Evolutionary conservation across 2,888 invertebrate genomes (phyloP).

Genomic region (Heliconius aoede): DNA sequence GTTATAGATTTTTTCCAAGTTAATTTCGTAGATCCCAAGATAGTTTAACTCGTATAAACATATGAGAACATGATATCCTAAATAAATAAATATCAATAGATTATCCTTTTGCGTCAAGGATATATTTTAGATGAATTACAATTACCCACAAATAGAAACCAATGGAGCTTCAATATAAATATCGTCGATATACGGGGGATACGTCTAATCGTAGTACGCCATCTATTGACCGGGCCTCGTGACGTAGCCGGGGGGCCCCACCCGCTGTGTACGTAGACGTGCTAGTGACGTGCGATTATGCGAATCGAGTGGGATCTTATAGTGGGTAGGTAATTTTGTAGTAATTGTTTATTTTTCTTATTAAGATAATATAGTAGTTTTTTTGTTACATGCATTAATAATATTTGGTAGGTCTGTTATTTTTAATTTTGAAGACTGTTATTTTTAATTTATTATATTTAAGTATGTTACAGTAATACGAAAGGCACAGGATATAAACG

Average conservation of each 20-base stretch:
- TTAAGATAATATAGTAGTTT: background rate
- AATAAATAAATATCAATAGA: background rate
- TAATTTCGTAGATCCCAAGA: background rate
- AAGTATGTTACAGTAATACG: background rate
- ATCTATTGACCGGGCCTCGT: conserved; percentile 46
- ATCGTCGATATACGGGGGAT: conserved; percentile 64
- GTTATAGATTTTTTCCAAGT: background rate
- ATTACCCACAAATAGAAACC: conserved; percentile 56
- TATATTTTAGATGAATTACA: conserved; percentile 44
- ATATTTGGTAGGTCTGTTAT: background rate
- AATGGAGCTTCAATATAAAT: conserved; percentile 57
- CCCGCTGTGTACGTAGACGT: conserved; percentile 50
- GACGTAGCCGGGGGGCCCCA: conserved; percentile 38
- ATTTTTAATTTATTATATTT: background rate
- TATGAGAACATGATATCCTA: background rate
- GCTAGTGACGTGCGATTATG: conserved; percentile 38
- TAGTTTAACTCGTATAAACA: background rate
- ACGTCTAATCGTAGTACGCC: conserved; percentile 61
- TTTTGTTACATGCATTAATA: background rate
- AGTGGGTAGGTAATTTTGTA: background rate
- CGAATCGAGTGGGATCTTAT: conserved; percentile 11
- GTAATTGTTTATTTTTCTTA: background rate
- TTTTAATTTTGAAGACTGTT: background rate
- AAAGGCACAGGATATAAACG: background rate
- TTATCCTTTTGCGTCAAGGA: background rate